These are phyloP conservation scores for Eptesicus fuscus DNA, from an alignment of 2,113 vertebrate genomes.

Conservation along the genomic window DNA sequence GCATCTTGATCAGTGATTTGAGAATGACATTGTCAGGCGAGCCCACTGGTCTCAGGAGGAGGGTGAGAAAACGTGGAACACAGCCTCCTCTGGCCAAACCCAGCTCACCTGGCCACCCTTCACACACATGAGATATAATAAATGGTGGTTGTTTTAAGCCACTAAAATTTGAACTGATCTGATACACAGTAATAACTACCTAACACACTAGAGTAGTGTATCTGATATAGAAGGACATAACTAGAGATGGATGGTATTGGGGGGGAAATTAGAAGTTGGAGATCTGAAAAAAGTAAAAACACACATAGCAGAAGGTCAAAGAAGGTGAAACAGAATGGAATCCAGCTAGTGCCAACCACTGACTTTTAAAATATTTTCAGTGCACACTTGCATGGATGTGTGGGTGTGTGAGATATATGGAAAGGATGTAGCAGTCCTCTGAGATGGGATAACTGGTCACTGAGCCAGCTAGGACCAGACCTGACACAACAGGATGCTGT, in stretches of 20 bases:
- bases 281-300: neutral
- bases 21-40: neutral
- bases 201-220: neutral
- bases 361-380: neutral
- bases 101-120: neutral
- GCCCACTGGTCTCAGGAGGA: neutral
- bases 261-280: neutral
- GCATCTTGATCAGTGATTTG: neutral
- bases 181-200: neutral
- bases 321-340: neutral
- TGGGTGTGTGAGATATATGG: accelerated
- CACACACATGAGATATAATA: neutral
- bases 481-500: neutral
- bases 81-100: neutral
- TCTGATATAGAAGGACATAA: neutral
- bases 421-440: neutral
- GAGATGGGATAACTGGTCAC: neutral
- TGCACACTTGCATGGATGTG: neutral
- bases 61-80: neutral
- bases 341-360: neutral
- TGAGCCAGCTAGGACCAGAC: neutral
- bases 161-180: neutral
- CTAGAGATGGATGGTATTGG: neutral
- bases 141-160: neutral
- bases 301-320: neutral